These are phyloP conservation scores for Pachyuromys duprasi DNA, from an alignment of 2,797 vertebrate species.

Conservation along the genomic window DNA sequence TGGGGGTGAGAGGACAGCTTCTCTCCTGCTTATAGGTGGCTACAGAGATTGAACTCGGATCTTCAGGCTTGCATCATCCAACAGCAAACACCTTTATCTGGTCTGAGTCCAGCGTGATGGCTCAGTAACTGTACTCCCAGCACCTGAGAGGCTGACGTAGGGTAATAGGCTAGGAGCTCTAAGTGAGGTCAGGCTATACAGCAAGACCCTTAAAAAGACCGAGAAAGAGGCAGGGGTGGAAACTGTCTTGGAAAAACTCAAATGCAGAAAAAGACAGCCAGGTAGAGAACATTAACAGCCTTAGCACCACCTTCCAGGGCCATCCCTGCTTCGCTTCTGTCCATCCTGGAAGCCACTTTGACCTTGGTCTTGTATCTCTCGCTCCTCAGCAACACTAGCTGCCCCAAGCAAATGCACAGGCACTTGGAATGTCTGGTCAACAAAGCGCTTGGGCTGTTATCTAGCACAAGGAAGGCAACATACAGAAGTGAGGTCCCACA, in stretches of 20 bases:
- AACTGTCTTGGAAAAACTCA: neutral
- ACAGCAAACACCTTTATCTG: neutral
- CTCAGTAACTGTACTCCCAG: neutral
- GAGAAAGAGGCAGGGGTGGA: neutral
- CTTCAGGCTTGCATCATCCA: neutral
- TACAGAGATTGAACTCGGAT: neutral
- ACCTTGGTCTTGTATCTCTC: neutral
- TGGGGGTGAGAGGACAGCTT: neutral
- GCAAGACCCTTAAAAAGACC: neutral
- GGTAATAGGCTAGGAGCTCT: neutral
- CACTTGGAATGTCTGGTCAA: accelerated
- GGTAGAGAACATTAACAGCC: neutral
- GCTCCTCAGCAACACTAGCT: neutral
- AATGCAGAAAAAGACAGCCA: neutral
- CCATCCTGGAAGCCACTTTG: neutral
- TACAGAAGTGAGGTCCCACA: neutral
- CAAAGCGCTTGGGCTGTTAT: too few species aligned
- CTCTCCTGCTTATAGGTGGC: neutral
- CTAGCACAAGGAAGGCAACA: neutral
- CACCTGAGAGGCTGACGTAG: neutral
- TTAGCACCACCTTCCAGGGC: neutral
- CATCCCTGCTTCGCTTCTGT: neutral
- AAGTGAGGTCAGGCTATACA: too few species aligned
- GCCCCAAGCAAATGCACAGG: neutral
- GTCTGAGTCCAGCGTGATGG: too few species aligned